Evolutionary conservation across 37 sponge, comb jelly and placozoan genomes (phyloP).

Genomic region (Theonella swinhoei): DNA sequence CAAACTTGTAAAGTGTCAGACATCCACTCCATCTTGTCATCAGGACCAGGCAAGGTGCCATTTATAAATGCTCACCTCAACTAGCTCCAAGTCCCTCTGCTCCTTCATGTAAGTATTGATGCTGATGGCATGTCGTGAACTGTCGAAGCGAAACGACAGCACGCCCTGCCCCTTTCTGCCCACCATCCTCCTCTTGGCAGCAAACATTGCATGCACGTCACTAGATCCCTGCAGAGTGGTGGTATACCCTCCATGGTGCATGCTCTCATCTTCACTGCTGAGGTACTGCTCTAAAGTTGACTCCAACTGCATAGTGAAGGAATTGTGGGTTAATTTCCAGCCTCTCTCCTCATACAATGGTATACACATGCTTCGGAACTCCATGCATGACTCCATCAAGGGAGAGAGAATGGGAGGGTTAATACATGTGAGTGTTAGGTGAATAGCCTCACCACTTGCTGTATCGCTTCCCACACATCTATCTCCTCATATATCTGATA

Average conservation of each 20-base stretch:
- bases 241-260: neutral
- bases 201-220: constrained; percentile 21
- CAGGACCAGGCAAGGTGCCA: too few relatives aligned
- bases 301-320: constrained; percentile 33
- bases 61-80: too few relatives aligned
- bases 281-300: constrained; percentile 36
- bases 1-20: too few relatives aligned
- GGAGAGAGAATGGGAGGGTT: neutral
- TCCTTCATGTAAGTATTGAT: constrained; percentile 84
- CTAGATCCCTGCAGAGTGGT: constrained; percentile 8
- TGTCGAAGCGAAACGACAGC: constrained; percentile 78
- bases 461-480: constrained; percentile 81
- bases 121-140: constrained; percentile 80
- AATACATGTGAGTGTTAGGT: neutral
- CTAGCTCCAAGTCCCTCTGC: constrained; percentile 53
- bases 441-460: constrained; percentile 79
- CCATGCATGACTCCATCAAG: too few relatives aligned
- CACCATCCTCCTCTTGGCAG: neutral
- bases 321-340: neutral
- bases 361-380: constrained; percentile 26
- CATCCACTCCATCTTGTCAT: too few relatives aligned
- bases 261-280: constrained; percentile 12
- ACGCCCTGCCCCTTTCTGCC: constrained; percentile 25
- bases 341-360: constrained; percentile 18
- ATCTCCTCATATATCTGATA: constrained; percentile 59